Percentiles rank a stretch among this genome's conserved stretches.
These are phyloP conservation scores for Phyto melanocephala DNA, from an alignment of 2,888 invertebrate genomes.

Conservation along the genomic window DNA sequence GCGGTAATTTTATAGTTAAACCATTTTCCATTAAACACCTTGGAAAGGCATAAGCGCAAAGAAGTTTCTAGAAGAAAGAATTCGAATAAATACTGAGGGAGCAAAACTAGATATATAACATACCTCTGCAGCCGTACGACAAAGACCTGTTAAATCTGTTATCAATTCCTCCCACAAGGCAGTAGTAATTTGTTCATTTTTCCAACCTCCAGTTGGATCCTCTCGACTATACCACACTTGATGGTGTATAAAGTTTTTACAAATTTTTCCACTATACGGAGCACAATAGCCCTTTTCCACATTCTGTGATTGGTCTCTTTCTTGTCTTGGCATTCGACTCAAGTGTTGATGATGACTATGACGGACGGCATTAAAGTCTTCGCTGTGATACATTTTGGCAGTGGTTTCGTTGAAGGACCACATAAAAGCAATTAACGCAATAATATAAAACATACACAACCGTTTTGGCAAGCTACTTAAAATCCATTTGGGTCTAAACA, in stretches of 20 bases:
- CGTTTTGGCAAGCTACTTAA: background rate
- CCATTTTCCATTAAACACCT: constrained; percentile 86
- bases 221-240: constrained; percentile 89
- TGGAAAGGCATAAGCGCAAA: constrained; percentile 96
- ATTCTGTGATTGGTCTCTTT: constrained; percentile 38
- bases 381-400: constrained; percentile 40
- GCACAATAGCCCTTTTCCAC: constrained; percentile 86
- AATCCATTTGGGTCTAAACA: constrained; percentile 1
- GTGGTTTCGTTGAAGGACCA: background rate
- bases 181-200: constrained; percentile 91
- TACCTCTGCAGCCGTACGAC: constrained; percentile 91
- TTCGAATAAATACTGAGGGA: constrained; percentile 75
- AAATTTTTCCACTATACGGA: constrained; percentile 91
- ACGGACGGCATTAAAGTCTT: constrained; percentile 53
- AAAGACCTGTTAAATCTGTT: constrained; percentile 87
- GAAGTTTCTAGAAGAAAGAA: constrained; percentile 83
- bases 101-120: constrained; percentile 20
- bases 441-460: background rate
- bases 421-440: constrained; percentile 19
- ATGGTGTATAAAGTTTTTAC: constrained; percentile 84
- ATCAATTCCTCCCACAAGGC: constrained; percentile 94
- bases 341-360: constrained; percentile 69
- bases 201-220: constrained; percentile 82
- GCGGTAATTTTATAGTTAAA: constrained; percentile 85
- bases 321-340: constrained; percentile 65